phyloP scores from a whole-genome alignment of 2,113 vertebrate genomes.

The Suncus etruscus region DNA sequence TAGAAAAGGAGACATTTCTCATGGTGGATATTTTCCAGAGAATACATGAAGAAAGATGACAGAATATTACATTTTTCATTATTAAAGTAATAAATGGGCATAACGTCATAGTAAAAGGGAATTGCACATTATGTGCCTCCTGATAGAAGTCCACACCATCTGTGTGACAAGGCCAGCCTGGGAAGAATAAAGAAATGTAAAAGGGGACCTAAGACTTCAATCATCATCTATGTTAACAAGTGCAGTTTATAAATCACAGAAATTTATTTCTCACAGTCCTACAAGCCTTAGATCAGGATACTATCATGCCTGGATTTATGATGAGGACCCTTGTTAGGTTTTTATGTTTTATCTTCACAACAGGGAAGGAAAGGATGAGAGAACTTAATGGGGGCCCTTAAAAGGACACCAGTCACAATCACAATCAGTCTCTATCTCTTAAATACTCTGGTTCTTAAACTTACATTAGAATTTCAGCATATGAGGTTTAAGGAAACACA shows the following conservation, averaged over 20 bases:
- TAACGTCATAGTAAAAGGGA: conserved; percentile 1
- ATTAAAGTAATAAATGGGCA: background rate
- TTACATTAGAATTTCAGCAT: background rate
- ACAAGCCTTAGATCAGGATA: background rate
- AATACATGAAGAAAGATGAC: conserved; percentile 20
- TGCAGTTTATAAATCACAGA: background rate
- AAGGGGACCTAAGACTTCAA: background rate
- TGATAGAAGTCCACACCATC: background rate
- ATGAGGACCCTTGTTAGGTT: background rate
- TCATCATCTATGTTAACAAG: background rate
- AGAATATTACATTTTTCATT: conserved; percentile 9
- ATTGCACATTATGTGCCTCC: background rate
- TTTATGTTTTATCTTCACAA: background rate
- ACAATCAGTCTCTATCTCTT: background rate
- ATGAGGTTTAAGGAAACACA: background rate
- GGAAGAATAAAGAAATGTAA: background rate
- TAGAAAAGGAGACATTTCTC: background rate
- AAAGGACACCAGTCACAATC: background rate
- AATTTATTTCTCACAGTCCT: background rate
- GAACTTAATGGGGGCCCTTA: background rate
- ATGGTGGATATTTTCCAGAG: conserved; percentile 18
- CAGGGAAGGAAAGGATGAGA: background rate
- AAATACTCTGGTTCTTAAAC: background rate
- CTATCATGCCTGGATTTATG: background rate
- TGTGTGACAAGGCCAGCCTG: background rate